Base-by-base conservation (phyloP, 64 coral and sea anemone genomes). In the Orbicella faveolata region DNA sequence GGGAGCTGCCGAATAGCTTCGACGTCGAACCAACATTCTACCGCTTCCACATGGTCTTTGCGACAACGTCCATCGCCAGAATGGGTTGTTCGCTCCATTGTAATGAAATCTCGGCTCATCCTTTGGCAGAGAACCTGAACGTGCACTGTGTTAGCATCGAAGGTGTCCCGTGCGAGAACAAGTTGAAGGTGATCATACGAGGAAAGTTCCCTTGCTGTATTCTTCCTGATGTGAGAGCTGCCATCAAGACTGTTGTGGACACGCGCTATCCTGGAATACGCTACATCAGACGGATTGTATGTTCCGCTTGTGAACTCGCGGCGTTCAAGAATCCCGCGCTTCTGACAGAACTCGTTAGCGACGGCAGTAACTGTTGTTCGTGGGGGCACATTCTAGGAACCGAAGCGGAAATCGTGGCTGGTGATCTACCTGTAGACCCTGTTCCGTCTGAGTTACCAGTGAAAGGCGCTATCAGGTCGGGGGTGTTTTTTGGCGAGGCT, bases 141-240 rank as follows among this genome's bases (percentile, higher is more conserved):
- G 75, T 36, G 12, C 95, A 97, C 12, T 34, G 75, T n/a, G 92
- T 97, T 1, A 89, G 93, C 36, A 26, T 97, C 17, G 92, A 97
- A 48, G 87, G 76, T 68, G 21, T 94, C 25, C 95, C 95, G 8
- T 73, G 84, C n/a, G 85, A 80, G 14, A 87, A 92, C 63, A 87
- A 70, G 51, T 37, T 97, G 16, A 87, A 79, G 72, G 92, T 88
- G 21, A 84, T 89, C 18, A 85, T 97, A 52, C 83, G 95, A 9
- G 95, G 95, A 0, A 20, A 72, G 14, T 9, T 36, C 33, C 95
- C 95, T 12, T 97, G 95, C 68, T 97, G 95, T 90, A 84, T 97
- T 10, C 84, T 97, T n/a, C 79, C 95, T 20, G 89, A 91, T 75
- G 57, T 97, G 19, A 89, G 86, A 52, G 51, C 69, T 13, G 92